phyloP scores from a whole-genome alignment of 2,113 vertebrate species.

The Microcebus ravelobensis region DNA sequence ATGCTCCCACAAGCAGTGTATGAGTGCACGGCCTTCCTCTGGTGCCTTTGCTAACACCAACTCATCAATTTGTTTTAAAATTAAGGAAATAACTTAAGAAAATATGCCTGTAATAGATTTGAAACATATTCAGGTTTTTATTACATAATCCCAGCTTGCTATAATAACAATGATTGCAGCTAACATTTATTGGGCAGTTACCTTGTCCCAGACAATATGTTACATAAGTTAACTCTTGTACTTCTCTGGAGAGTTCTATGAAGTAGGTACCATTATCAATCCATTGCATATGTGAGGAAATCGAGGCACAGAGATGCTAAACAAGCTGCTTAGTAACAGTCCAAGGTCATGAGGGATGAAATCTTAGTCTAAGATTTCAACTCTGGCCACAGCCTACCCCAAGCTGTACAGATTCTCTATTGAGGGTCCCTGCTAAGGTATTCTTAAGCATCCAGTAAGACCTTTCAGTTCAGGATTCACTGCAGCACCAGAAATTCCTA shows the following conservation, averaged over 20 bases:
- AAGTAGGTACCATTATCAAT: neutral
- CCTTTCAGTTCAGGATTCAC: neutral
- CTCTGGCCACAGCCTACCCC: neutral
- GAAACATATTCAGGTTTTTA: constrained; percentile 5
- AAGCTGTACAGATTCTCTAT: neutral
- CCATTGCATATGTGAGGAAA: neutral
- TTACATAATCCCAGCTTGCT: neutral
- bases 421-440: neutral
- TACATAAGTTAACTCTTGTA: neutral
- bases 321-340: neutral
- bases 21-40: neutral
- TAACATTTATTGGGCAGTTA: neutral
- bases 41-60: neutral
- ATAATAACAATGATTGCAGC: neutral
- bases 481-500: neutral
- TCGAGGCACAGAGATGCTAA: neutral
- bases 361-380: neutral
- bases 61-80: constrained; percentile 39
- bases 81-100: constrained; percentile 47
- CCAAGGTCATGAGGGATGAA: neutral
- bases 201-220: neutral
- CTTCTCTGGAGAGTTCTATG: neutral
- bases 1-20: neutral
- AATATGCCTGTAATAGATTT: neutral
- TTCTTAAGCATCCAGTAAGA: neutral